phyloP scores from a whole-genome alignment of 2,888 invertebrate species.

The Atethmia centrago region DNA sequence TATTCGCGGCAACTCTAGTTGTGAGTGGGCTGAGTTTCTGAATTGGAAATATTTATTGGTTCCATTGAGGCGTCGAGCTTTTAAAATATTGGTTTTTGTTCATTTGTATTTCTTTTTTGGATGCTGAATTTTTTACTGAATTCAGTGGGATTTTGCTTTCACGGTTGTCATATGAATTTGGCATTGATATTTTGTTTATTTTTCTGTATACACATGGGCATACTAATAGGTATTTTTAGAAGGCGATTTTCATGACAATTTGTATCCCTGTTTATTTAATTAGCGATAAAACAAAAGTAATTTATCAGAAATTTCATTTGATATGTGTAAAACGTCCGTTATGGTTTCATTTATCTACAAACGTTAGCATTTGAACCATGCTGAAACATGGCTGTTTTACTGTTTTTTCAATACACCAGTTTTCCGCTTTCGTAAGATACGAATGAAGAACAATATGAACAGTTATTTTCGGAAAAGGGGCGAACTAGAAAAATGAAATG shows the following conservation, averaged over 20 bases:
- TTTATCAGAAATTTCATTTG: neutral
- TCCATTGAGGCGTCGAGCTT: slow-evolving; percentile 34
- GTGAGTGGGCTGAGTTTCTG: slow-evolving; percentile 58
- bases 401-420: slow-evolving; percentile 9
- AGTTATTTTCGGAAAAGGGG: no score
- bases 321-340: neutral
- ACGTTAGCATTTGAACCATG: neutral
- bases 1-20: no score
- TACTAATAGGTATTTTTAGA: neutral
- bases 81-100: slow-evolving; percentile 47
- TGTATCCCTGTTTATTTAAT: neutral
- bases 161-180: neutral
- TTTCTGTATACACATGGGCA: neutral
- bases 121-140: neutral
- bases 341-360: neutral
- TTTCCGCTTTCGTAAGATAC: slow-evolving; percentile 25
- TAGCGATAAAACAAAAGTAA: neutral
- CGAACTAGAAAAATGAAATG: no score
- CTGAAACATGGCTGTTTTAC: slow-evolving; percentile 8
- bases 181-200: neutral
- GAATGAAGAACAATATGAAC: no score
- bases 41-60: slow-evolving; percentile 62
- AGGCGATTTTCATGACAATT: neutral
- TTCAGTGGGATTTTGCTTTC: slow-evolving; percentile 7
- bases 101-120: slow-evolving; percentile 18